Conservation (phyloP, 2,888 invertebrate species). For the Spodoptera exigua region DNA sequence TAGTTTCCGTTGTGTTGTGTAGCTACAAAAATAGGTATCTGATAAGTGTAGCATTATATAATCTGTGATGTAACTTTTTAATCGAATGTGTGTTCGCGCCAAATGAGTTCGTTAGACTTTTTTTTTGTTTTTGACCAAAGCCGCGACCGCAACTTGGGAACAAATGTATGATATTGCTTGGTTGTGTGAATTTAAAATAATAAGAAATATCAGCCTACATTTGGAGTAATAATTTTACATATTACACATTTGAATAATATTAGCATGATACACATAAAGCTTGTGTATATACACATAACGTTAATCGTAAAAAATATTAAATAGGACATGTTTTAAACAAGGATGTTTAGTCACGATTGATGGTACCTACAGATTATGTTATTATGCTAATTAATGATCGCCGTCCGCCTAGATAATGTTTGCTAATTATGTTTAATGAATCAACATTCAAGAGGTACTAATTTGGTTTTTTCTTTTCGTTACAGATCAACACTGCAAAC, state of each 20-base stretch:
- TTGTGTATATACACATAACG: too few relatives aligned
- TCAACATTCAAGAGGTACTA: slow-evolving; percentile 1
- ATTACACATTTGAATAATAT: too few relatives aligned
- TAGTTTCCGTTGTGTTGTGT: slow-evolving; percentile 49
- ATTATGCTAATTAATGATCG: slow-evolving; percentile 22
- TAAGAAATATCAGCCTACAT: too few relatives aligned
- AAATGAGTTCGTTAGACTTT: slow-evolving; percentile 9
- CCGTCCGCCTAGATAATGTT: slow-evolving; percentile 16
- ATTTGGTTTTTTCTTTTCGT: slow-evolving; percentile 13
- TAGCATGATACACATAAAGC: too few relatives aligned
- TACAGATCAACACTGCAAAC: slow-evolving; percentile 42
- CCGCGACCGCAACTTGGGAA: slow-evolving; percentile 2
- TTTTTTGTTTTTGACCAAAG: slow-evolving; percentile 9
- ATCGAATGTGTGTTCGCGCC: slow-evolving; percentile 19
- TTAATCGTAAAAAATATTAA: too few relatives aligned
- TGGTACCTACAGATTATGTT: slow-evolving; percentile 2
- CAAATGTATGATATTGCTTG: neutral
- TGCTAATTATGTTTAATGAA: slow-evolving; percentile 26
- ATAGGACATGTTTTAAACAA: too few relatives aligned
- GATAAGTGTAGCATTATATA: slow-evolving; percentile 29
- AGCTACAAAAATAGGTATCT: slow-evolving; percentile 5
- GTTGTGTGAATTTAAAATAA: slow-evolving; percentile 1
- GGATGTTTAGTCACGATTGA: neutral
- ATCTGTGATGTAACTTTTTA: slow-evolving; percentile 37
- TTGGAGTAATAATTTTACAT: too few relatives aligned